A percentile compares a stretch with the other conserved stretches of the same genome.
phyloP scores from a whole-genome alignment of 2,888 invertebrate species.

The Erpobdella octoculata region DNA sequence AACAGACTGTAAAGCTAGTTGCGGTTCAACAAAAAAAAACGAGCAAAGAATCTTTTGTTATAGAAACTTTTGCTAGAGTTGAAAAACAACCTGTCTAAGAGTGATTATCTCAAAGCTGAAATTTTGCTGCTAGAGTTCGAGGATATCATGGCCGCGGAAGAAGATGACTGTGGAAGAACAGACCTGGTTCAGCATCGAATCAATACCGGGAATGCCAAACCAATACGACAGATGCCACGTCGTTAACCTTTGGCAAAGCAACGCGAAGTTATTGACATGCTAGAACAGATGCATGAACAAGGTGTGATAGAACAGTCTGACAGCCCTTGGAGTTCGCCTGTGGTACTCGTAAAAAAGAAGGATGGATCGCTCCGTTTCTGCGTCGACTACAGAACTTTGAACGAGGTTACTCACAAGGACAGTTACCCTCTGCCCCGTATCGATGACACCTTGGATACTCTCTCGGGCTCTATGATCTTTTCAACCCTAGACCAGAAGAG shows the following conservation, averaged over 20 bases:
- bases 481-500: constrained; percentile 35
- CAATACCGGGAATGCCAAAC: neutral
- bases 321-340: constrained; percentile 26
- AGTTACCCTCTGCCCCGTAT: constrained; percentile 35
- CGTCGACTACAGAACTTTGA: constrained; percentile 34
- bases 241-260: neutral
- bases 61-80: neutral
- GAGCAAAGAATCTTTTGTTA: neutral
- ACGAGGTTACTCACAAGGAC: constrained; percentile 33
- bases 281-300: constrained; percentile 17
- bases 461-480: constrained; percentile 37
- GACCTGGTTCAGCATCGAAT: neutral
- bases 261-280: neutral
- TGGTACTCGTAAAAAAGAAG: constrained; percentile 32
- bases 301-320: constrained; percentile 19
- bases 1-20: neutral
- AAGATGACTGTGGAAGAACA: neutral
- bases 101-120: neutral
- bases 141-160: neutral
- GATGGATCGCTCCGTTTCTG: constrained; percentile 33
- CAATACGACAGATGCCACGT: neutral
- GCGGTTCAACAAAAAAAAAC: neutral
- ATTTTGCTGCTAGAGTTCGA: neutral
- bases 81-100: neutral
- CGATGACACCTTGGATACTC: constrained; percentile 28